Conservation (phyloP, 2,888 invertebrate species). For the Cheilosia impressa region DNA sequence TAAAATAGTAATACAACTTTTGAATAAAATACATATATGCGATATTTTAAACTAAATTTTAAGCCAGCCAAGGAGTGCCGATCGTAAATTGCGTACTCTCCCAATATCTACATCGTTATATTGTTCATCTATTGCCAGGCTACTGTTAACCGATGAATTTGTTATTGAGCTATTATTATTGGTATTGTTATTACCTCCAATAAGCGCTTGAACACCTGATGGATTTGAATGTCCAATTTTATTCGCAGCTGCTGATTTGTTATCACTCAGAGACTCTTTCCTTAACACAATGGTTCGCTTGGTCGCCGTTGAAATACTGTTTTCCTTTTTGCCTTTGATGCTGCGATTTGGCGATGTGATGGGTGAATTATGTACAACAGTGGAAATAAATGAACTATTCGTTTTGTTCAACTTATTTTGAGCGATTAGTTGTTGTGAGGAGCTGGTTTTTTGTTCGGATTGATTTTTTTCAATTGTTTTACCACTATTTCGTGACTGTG, state of each 20-base stretch:
- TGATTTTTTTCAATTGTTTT: slow-evolving; percentile 46
- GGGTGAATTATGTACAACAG: slow-evolving; percentile 67
- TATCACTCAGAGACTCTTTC: slow-evolving; percentile 52
- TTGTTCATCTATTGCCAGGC: slow-evolving; percentile 57
- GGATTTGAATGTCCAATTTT: slow-evolving; percentile 51
- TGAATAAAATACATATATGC: slow-evolving; percentile 64
- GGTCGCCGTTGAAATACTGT: slow-evolving; percentile 55
- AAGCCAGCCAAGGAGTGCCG: slow-evolving; percentile 84
- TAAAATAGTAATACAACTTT: slow-evolving; percentile 67
- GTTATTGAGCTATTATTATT: slow-evolving; percentile 69
- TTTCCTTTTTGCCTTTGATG: slow-evolving; percentile 56
- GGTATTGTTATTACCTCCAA: slow-evolving; percentile 57
- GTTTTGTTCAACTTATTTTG: slow-evolving; percentile 64
- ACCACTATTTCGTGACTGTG: slow-evolving; percentile 81
- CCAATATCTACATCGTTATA: slow-evolving; percentile 82
- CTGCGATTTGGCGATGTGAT: slow-evolving; percentile 68
- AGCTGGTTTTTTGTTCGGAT: slow-evolving; percentile 30
- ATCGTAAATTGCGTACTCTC: slow-evolving; percentile 84
- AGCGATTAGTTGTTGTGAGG: slow-evolving; percentile 44
- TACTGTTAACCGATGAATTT: slow-evolving; percentile 60
- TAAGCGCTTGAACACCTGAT: slow-evolving; percentile 73
- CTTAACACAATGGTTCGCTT: slow-evolving; percentile 57
- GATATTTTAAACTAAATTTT: slow-evolving; percentile 80
- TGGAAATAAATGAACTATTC: slow-evolving; percentile 83
- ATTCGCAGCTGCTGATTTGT: slow-evolving; percentile 43